phyloP scores from a whole-genome alignment of 2,113 vertebrate genomes.

The Sterrhoptilus dennistouni region DNA sequence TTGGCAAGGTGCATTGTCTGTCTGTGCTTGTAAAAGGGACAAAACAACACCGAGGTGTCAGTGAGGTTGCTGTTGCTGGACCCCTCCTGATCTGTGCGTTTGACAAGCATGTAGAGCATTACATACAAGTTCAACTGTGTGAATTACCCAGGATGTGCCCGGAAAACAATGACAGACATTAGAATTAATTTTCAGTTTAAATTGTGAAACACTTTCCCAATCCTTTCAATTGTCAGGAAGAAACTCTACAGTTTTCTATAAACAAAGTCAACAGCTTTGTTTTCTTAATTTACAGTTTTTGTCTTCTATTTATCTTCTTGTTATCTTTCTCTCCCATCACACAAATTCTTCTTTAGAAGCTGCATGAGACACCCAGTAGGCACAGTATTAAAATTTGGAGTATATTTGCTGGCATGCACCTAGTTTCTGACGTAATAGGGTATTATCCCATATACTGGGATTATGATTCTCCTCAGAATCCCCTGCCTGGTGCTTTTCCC shows the following conservation, averaged over 20 bases:
- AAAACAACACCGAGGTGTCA: accelerated
- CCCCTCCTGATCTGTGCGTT: not conserved
- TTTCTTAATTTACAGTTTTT: not conserved
- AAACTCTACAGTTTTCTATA: not conserved
- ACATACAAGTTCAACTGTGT: not conserved
- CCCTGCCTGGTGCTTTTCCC: not conserved
- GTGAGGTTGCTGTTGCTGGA: not conserved
- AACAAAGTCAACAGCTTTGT: not conserved
- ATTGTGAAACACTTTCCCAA: not conserved
- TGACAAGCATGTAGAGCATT: not conserved
- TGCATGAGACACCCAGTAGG: not conserved
- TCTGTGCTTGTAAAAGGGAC: not conserved
- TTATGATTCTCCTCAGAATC: not conserved
- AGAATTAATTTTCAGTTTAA: not conserved
- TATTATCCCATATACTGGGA: not conserved
- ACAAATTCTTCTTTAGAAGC: not conserved
- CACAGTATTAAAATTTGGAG: not conserved
- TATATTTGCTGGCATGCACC: not conserved
- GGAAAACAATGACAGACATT: not conserved
- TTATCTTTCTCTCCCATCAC: not conserved
- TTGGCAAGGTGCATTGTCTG: not conserved
- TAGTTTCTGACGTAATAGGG: not conserved
- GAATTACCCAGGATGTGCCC: not conserved
- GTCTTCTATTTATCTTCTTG: not conserved
- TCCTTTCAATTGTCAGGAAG: not conserved